Conservation (phyloP, 2,888 invertebrate genomes). For the Drosophila longiperda region DNA sequence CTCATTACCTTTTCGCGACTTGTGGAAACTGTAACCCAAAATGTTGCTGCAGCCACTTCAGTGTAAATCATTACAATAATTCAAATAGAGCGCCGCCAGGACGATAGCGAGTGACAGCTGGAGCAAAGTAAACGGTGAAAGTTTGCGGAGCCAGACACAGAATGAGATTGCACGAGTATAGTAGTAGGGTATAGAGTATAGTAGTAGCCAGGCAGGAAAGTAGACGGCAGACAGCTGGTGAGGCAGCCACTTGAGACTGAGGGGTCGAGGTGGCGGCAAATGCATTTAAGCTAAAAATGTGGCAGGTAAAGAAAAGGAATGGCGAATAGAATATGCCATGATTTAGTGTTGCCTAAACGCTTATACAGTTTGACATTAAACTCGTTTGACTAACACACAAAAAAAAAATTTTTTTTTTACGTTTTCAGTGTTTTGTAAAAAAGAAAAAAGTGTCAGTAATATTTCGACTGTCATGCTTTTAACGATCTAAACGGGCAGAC, state of each 20-base stretch:
- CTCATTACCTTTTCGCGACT: slow-evolving; percentile 50
- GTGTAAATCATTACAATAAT: slow-evolving; percentile 75
- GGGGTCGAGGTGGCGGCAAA: slow-evolving; percentile 55
- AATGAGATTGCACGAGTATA: slow-evolving; percentile 15
- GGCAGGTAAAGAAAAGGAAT: slow-evolving; percentile 33
- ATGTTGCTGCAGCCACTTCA: slow-evolving; percentile 64
- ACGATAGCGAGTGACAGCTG: slow-evolving; percentile 23
- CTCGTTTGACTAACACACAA: slow-evolving; percentile 29
- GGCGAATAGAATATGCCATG: slow-evolving; percentile 54
- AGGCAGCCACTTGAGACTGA: slow-evolving; percentile 64
- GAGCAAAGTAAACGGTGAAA: slow-evolving; percentile 65
- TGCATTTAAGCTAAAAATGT: slow-evolving; percentile 74
- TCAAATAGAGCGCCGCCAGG: slow-evolving; percentile 58
- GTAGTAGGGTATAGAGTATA: slow-evolving; percentile 12
- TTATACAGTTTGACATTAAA: slow-evolving; percentile 50
- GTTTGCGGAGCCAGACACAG: slow-evolving; percentile 54
- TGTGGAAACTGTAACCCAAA: slow-evolving; percentile 43
- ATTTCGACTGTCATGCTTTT: slow-evolving; percentile 27
- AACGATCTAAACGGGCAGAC: slow-evolving; percentile 33
- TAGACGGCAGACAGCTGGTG: slow-evolving; percentile 35
- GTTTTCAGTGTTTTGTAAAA: slow-evolving; percentile 10
- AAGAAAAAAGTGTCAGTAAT: slow-evolving; percentile 17
- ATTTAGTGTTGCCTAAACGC: slow-evolving; percentile 68
- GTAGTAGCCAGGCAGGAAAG: slow-evolving; percentile 21
- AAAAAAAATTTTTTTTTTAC: slow-evolving; percentile 7